Evolutionary conservation across 2,888 invertebrate genomes (phyloP).

Genomic region (Sphaerophoria taeniata): DNA sequence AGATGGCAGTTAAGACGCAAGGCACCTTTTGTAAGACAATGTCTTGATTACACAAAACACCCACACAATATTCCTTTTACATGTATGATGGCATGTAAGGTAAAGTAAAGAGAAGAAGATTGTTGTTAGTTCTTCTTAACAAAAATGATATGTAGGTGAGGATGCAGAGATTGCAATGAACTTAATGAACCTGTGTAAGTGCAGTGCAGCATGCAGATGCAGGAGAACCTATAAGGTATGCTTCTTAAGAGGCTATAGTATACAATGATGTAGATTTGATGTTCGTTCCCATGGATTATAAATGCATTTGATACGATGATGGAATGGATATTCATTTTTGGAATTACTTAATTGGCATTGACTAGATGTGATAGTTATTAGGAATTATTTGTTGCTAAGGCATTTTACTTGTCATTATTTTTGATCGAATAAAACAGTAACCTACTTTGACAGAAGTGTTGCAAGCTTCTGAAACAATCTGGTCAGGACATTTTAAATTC

Average conservation of each 20-base stretch:
- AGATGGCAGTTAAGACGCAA: constrained; percentile 40
- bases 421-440: neutral
- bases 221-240: neutral
- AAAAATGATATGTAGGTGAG: constrained; percentile 5
- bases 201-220: constrained; percentile 36
- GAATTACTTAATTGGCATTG: constrained; percentile 15
- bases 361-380: neutral
- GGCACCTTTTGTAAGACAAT: constrained; percentile 29
- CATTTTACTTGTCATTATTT: neutral
- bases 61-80: constrained; percentile 5
- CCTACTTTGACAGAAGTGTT: neutral
- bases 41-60: constrained; percentile 54
- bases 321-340: neutral
- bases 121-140: constrained; percentile 48
- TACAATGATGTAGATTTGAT: constrained; percentile 41
- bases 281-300: neutral
- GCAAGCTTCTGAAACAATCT: too few species aligned
- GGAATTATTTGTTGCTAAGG: neutral
- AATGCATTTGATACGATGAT: neutral
- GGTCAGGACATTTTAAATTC: too few species aligned
- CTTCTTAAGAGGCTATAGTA: constrained; percentile 4
- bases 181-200: constrained; percentile 59
- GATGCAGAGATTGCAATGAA: constrained; percentile 61
- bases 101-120: constrained; percentile 8
- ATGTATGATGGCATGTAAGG: neutral